Evolutionary conservation across 2,888 invertebrate genomes (phyloP).

Genomic region (Podabrus alpinus): DNA sequence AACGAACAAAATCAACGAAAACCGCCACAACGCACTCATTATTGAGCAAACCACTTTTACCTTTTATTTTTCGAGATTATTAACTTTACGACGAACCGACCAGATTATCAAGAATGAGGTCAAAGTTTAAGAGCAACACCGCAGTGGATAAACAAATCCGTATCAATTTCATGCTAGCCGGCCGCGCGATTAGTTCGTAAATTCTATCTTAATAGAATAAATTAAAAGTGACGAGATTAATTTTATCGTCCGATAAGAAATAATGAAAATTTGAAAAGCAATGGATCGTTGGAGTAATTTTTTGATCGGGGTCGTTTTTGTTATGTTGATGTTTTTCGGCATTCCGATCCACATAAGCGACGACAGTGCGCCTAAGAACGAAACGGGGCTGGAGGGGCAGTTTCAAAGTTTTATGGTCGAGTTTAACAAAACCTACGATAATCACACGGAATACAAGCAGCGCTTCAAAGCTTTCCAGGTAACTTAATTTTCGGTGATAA

Average conservation of each 20-base stretch:
- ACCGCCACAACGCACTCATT: background rate
- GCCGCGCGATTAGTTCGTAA: background rate
- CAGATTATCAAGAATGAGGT: background rate
- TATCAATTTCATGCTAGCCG: background rate
- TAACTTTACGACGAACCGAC: background rate
- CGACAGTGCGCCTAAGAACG: slow-evolving; percentile 41
- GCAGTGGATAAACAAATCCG: background rate
- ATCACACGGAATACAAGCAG: slow-evolving; percentile 47
- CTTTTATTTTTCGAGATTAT: background rate
- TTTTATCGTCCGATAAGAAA: background rate
- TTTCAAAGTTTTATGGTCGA: slow-evolving; percentile 57
- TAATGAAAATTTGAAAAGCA: background rate
- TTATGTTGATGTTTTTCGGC: slow-evolving; percentile 55
- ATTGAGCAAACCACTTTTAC: background rate
- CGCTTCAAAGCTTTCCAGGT: slow-evolving; percentile 47
- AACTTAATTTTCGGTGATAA: slow-evolving; percentile 11
- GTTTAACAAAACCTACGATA: slow-evolving; percentile 60
- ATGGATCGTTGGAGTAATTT: slow-evolving; percentile 12
- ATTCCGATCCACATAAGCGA: slow-evolving; percentile 56
- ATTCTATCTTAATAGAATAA: background rate
- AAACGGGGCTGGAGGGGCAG: slow-evolving; percentile 38
- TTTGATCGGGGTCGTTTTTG: slow-evolving; percentile 39
- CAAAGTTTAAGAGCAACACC: background rate
- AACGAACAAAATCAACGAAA: background rate
- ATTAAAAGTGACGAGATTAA: background rate